Percentiles rank a stretch among this genome's conserved stretches.
phyloP scores from a whole-genome alignment of 2,113 vertebrate species.

The Boulengeromyrus knoepffleri region DNA sequence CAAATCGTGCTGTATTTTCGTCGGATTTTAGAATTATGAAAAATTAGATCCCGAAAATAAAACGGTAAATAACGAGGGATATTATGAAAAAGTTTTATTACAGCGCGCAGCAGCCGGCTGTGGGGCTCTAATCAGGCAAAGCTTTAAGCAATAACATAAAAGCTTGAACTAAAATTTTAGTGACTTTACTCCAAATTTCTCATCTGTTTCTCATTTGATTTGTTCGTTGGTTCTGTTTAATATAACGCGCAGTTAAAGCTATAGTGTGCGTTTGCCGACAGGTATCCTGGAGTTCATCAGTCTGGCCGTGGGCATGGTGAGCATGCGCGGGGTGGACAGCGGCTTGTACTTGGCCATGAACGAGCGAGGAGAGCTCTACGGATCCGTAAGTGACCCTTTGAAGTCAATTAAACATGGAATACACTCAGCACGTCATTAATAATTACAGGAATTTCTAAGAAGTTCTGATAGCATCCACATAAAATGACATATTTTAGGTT shows the following conservation, averaged over 20 bases:
- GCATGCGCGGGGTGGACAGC: constrained; percentile 97
- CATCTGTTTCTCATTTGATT: neutral
- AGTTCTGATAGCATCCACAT: neutral
- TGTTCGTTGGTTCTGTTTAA: neutral
- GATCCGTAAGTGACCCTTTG: constrained; percentile 73
- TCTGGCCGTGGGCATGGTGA: constrained; percentile 94
- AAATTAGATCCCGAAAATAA: neutral
- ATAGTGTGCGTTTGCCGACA: constrained; percentile 37
- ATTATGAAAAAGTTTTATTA: neutral
- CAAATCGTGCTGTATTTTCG: neutral
- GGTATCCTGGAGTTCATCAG: constrained; percentile 99
- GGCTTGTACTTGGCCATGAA: constrained; percentile 97
- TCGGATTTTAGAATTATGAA: neutral
- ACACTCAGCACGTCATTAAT: neutral
- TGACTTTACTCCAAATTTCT: neutral
- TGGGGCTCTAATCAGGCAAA: neutral
- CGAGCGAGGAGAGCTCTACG: constrained; percentile 84
- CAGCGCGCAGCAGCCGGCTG: neutral
- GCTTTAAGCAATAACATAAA: neutral
- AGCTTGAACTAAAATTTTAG: neutral
- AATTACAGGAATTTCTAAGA: neutral
- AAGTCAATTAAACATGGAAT: neutral
- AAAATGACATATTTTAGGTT: neutral
- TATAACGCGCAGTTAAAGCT: neutral
- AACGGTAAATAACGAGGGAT: neutral